Evolutionary conservation across 2,113 vertebrate genomes (phyloP).

Genomic region (Plecturocebus donacophilus): DNA sequence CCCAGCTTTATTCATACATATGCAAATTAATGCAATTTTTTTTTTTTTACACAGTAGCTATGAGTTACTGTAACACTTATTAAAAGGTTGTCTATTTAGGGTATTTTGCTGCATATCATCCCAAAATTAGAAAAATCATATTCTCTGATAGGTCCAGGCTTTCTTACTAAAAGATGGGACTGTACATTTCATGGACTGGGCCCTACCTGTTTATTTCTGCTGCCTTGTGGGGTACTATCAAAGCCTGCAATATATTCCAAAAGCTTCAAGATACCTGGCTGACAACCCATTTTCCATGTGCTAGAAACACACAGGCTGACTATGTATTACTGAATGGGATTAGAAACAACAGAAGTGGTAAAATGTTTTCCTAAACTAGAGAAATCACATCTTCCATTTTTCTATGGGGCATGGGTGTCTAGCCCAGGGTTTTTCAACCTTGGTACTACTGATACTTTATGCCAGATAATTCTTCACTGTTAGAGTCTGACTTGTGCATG

Average conservation of each 20-base stretch:
- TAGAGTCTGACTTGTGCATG: background rate
- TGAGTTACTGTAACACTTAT: background rate
- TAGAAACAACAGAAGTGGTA: background rate
- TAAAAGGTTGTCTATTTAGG: background rate
- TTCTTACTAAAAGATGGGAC: background rate
- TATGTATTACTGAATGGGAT: background rate
- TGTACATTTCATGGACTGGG: background rate
- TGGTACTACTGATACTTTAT: background rate
- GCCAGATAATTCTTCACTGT: background rate
- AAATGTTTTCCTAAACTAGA: background rate
- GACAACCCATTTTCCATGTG: background rate
- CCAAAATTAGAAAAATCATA: conserved; percentile 15
- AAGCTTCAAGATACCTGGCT: background rate
- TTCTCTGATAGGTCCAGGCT: background rate
- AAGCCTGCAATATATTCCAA: background rate
- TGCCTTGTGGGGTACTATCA: background rate
- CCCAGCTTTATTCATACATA: background rate
- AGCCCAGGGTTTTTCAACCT: background rate
- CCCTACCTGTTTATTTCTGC: background rate
- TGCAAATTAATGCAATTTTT: background rate
- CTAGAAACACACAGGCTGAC: background rate
- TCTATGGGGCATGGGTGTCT: background rate
- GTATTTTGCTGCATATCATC: background rate
- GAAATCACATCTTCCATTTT: background rate
- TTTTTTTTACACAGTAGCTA: background rate